A percentile compares a stretch with the other conserved stretches of the same genome.
phyloP scores from a whole-genome alignment of 2,113 vertebrate species.

The Artemisiospiza belli region DNA sequence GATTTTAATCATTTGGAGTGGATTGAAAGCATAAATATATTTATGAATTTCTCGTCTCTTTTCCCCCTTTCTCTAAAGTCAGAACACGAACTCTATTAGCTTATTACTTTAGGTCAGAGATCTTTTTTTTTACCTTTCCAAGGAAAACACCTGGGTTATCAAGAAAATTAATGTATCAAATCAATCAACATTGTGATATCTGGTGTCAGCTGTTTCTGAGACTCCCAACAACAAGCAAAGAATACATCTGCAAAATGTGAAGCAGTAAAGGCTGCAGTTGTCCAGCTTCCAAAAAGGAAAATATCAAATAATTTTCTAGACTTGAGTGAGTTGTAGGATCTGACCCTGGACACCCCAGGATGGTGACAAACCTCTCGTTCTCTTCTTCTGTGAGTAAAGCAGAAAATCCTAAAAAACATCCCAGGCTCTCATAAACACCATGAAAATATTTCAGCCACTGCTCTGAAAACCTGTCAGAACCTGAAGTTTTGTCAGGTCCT shows the following conservation, averaged over 20 bases:
- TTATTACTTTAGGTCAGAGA: slow-evolving; percentile 71
- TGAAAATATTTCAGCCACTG: background rate
- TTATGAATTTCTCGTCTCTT: slow-evolving; percentile 57
- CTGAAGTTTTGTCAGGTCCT: background rate
- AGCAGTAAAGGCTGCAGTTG: background rate
- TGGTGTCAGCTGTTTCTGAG: background rate
- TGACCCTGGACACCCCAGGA: background rate
- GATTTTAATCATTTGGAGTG: slow-evolving; percentile 72
- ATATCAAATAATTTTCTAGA: background rate
- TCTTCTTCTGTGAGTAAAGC: background rate
- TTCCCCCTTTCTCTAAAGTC: background rate
- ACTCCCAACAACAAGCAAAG: background rate
- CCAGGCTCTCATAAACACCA: background rate
- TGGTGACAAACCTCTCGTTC: background rate
- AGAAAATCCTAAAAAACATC: background rate
- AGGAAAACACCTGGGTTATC: slow-evolving; percentile 60
- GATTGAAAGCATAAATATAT: slow-evolving; percentile 69
- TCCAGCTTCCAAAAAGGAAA: background rate
- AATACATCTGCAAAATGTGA: background rate
- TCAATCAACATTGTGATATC: slow-evolving; percentile 61
- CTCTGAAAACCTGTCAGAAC: background rate
- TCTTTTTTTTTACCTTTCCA: slow-evolving; percentile 44
- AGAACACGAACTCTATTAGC: slow-evolving; percentile 56
- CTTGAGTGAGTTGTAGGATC: background rate
- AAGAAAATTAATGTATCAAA: slow-evolving; percentile 67